A percentile compares a stretch with the other conserved stretches of the same genome.
Evolutionary conservation across 2,113 vertebrate genomes (phyloP).

Genomic region (Gymnogyps californianus): DNA sequence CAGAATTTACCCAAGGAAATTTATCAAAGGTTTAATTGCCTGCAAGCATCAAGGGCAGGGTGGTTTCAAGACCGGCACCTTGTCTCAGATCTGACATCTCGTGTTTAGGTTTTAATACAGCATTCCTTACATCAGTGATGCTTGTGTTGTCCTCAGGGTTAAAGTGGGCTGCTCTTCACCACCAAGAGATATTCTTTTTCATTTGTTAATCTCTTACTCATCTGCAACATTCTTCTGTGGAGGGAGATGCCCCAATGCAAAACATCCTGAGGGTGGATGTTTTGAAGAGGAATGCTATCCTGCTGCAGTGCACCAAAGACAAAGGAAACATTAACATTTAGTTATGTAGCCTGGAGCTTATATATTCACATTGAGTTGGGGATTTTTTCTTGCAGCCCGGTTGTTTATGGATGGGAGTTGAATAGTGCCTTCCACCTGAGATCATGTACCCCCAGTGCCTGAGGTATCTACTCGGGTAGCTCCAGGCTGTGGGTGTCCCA

Average conservation of each 20-base stretch:
- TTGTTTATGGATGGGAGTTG: background rate
- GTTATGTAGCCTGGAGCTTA: background rate
- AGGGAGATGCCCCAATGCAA: background rate
- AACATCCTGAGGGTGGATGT: background rate
- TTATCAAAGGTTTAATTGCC: background rate
- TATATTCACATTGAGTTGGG: background rate
- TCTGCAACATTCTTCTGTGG: background rate
- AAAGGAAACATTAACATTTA: background rate
- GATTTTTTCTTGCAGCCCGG: background rate
- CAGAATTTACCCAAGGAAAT: background rate
- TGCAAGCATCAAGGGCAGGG: background rate
- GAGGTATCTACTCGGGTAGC: background rate
- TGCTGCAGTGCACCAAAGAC: background rate
- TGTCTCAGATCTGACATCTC: background rate
- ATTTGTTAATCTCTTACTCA: background rate
- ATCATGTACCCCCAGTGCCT: fast-evolving
- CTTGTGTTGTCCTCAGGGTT: background rate
- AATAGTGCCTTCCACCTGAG: background rate
- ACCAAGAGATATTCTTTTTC: background rate
- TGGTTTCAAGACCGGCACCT: background rate
- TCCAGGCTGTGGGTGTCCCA: background rate
- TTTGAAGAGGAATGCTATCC: background rate
- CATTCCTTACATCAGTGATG: fast-evolving
- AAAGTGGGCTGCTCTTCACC: background rate
- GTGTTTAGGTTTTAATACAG: fast-evolving